Conservation (phyloP, 2,113 vertebrate genomes). For the Cairina moschata region DNA sequence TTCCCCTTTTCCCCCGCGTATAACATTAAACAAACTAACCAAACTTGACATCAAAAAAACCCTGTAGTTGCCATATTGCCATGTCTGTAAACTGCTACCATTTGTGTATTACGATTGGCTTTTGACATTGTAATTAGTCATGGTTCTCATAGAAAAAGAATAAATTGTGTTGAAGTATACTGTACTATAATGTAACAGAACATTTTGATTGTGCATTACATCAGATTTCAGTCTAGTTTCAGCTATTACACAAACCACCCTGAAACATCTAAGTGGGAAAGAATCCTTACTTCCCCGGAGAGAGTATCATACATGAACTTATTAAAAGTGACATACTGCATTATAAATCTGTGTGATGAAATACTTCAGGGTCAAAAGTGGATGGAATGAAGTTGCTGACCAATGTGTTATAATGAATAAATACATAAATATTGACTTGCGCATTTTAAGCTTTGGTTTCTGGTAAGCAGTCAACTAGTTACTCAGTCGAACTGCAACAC, state of each 20-base stretch:
- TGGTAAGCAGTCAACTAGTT: not conserved
- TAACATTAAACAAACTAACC: slow-evolving; percentile 30
- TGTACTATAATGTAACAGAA: not conserved
- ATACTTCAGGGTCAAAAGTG: not conserved
- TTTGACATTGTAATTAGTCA: slow-evolving; percentile 16
- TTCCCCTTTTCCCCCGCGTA: not conserved
- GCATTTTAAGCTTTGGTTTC: not conserved
- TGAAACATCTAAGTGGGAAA: not conserved
- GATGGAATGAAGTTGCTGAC: not conserved
- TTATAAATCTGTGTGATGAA: not conserved
- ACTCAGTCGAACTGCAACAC: not conserved
- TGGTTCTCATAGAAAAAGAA: not conserved
- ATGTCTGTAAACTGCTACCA: not conserved
- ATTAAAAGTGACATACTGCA: not conserved
- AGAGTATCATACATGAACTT: not conserved
- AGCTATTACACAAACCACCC: not conserved
- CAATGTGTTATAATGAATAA: not conserved
- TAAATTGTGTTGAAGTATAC: not conserved
- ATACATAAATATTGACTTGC: not conserved
- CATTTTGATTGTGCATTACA: not conserved
- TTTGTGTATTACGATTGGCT: not conserved
- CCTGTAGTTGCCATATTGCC: not conserved
- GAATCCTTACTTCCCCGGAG: not conserved
- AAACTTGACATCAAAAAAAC: slow-evolving; percentile 12
- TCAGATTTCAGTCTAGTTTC: not conserved